A percentile compares a stretch with the other conserved stretches of the same genome.
Conservation (phyloP, 92 coral and sea anemone genomes). For the Galaxea fascicularis region DNA sequence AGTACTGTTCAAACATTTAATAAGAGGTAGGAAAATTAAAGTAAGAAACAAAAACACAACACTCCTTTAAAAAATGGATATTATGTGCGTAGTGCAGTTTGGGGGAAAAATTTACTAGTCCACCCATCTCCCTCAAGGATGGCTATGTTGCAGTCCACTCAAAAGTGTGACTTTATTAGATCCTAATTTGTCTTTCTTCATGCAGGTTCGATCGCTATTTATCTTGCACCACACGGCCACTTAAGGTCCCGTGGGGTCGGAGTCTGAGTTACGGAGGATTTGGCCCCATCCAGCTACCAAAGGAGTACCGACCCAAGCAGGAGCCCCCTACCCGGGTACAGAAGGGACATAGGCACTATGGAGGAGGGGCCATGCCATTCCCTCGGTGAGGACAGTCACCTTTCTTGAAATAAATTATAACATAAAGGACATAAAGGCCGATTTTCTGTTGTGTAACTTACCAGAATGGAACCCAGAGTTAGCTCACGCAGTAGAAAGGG, state of each 20-base stretch:
- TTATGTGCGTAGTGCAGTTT: no score
- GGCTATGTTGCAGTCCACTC: background rate
- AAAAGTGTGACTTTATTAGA: background rate
- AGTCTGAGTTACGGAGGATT: constrained; percentile 94
- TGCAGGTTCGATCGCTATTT: constrained; percentile 75
- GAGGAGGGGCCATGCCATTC: constrained; percentile 90
- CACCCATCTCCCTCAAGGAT: background rate
- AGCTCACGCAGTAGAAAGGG: no score
- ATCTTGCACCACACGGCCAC: constrained; percentile 71
- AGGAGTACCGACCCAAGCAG: constrained; percentile 80
- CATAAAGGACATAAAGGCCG: background rate
- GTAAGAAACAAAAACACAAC: no score
- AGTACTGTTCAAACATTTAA: no score
- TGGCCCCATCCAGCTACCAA: constrained; percentile 91
- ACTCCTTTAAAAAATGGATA: no score
- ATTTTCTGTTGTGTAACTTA: background rate
- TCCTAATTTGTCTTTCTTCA: no score
- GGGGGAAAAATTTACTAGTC: no score
- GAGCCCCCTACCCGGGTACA: constrained; percentile 92
- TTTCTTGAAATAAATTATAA: no score
- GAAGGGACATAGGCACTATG: constrained; percentile 96
- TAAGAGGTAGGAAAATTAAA: no score
- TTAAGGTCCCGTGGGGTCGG: constrained; percentile 95
- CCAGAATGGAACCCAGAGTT: background rate
- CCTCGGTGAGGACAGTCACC: constrained; percentile 86